Evolutionary conservation across 2,888 invertebrate genomes (phyloP), one percentile per base, ranked within the genome.

Genomic region (Mycalesis mineus): DNA sequence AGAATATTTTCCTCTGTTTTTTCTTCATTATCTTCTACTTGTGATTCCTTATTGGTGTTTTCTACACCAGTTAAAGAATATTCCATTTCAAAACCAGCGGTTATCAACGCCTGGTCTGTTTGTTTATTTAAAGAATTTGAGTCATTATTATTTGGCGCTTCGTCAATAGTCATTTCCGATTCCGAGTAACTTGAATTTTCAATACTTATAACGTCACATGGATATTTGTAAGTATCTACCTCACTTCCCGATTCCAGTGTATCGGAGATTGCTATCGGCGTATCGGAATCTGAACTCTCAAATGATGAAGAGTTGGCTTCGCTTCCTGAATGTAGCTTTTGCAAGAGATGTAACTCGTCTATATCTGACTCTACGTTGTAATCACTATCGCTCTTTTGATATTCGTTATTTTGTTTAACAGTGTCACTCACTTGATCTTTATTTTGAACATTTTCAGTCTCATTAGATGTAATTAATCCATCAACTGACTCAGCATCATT

Each of bases 141-240:
- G 51, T 63, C 62, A 53, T 50, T 53, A 44, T 62, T 48, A 22
- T 60, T 60, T 49, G 44, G 33, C 13, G 52, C 39, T 44, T 67
- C 65, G 45, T 55, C 55, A 15, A 59, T 57, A 55, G 70, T 70
- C 48, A 66, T 68, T 64, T 87, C 86, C 6, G 77, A 74, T 69
- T 86, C 88, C 13, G 88, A 87, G 61, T 78, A 84, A 71, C 83
- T 88, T 2, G 88, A 88, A 67, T 88, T 82, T 75, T 87, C 88
- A 64, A 88, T 86, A 62, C 88, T 88, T 17, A 88, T 85, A 13
- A 88, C 77, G 61, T 82, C 82, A 65, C 70, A 69, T 15, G 45
- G 40, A 29, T 64, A 68, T 47, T 67, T 73, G 58, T 66, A 71
- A 55, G 64, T 69, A 44, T 65, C 66, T 7, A 41, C 39, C 14